Evolutionary conservation across 92 coral and sea anemone species (phyloP).

Genomic region (Epizoanthus fatuus): DNA sequence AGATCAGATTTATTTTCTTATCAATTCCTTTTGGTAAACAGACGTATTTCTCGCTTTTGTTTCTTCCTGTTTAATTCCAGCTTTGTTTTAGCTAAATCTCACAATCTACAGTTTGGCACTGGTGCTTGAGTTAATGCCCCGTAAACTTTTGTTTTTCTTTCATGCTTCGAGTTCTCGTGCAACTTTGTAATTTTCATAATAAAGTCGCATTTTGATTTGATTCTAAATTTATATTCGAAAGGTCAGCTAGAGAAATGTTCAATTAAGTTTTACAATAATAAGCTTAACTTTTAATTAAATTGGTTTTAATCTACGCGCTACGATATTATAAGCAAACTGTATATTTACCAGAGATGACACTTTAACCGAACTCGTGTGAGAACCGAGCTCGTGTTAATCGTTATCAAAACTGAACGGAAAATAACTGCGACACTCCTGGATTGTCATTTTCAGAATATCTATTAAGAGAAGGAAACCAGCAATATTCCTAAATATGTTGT

Average conservation of each 20-base stretch:
- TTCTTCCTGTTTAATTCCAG: background rate
- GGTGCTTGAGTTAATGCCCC: background rate
- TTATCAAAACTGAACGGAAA: background rate
- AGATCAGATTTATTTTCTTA: conserved; percentile 29
- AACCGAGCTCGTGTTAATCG: conserved; percentile 3
- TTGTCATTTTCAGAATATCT: too few relatives aligned
- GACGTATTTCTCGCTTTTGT: conserved; percentile 18
- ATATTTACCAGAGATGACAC: conserved; percentile 33
- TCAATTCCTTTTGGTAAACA: conserved; percentile 18
- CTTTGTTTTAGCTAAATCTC: conserved; percentile 1
- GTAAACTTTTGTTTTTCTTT: background rate
- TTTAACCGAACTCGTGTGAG: background rate
- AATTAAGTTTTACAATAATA: conserved; percentile 24
- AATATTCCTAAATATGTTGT: too few relatives aligned
- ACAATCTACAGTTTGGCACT: background rate
- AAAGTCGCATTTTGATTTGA: background rate
- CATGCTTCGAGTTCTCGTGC: background rate
- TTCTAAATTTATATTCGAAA: background rate
- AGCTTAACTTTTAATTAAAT: conserved; percentile 41
- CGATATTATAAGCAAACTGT: conserved; percentile 29
- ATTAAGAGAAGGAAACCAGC: too few relatives aligned
- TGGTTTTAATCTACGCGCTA: conserved; percentile 3
- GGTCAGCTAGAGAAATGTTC: background rate
- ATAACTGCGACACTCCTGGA: too few relatives aligned
- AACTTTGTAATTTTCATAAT: background rate